Percentiles rank a stretch among this genome's conserved stretches.
These are phyloP conservation scores for Tachina lurida DNA, from an alignment of 2,888 invertebrate species.

Conservation along the genomic window DNA sequence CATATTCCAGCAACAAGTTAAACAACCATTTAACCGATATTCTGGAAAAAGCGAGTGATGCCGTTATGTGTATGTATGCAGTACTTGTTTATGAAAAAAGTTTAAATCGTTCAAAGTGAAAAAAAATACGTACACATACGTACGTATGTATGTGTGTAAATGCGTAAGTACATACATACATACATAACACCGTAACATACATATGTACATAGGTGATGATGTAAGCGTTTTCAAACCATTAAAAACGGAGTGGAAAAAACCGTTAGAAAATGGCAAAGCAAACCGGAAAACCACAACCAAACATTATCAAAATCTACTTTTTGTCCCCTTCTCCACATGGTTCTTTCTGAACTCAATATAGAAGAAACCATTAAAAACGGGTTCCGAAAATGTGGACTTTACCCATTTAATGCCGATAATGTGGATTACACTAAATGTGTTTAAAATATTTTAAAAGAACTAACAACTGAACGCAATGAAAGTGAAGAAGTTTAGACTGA, in stretches of 20 bases:
- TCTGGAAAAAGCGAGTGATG: too few relatives aligned
- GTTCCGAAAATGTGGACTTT: constrained; percentile 26
- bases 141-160: too few relatives aligned
- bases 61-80: too few relatives aligned
- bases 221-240: too few relatives aligned
- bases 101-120: too few relatives aligned
- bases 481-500: background rate
- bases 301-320: constrained; percentile 17
- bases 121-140: too few relatives aligned
- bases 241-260: background rate
- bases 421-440: constrained; percentile 27
- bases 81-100: too few relatives aligned
- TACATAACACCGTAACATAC: too few relatives aligned
- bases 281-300: constrained; percentile 18
- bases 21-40: too few relatives aligned
- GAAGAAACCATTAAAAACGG: constrained; percentile 30
- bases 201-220: too few relatives aligned
- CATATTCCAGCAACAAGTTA: too few relatives aligned
- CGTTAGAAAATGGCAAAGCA: constrained; percentile 5
- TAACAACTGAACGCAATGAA: constrained; percentile 7
- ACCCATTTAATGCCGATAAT: constrained; percentile 20
- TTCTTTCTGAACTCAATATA: background rate
- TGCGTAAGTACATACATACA: too few relatives aligned
- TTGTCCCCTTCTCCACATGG: background rate
- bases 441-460: constrained; percentile 5